These are phyloP conservation scores for Heliconius nattereri DNA, from an alignment of 1,140 invertebrate genomes.

Conservation along the genomic window DNA sequence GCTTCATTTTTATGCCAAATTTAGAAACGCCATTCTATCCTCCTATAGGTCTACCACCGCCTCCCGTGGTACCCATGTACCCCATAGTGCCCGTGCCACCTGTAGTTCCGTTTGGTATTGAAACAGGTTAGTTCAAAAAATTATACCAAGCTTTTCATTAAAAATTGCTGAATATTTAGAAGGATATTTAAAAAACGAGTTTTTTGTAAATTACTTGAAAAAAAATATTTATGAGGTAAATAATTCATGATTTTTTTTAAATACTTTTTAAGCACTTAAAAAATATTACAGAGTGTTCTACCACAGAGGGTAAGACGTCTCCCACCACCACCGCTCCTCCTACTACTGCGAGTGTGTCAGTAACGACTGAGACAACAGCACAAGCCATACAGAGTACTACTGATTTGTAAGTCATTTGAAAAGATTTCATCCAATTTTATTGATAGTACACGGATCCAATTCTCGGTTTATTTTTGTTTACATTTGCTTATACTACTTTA, in stretches of 20 bases:
- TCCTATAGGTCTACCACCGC: constrained; percentile 61
- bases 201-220: too few species aligned
- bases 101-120: constrained; percentile 42
- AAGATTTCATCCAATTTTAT: too few species aligned
- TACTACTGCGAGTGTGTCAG: neutral
- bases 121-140: constrained; percentile 41
- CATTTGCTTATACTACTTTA: too few species aligned
- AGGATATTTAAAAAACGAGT: too few species aligned
- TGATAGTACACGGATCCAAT: neutral
- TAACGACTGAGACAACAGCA: neutral
- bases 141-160: too few species aligned
- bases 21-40: constrained; percentile 69
- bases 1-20: constrained; percentile 70
- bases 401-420: neutral
- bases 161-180: too few species aligned
- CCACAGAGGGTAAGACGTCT: neutral
- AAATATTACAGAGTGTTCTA: neutral
- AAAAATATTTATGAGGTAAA: too few species aligned
- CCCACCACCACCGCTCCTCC: neutral
- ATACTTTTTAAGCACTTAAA: neutral
- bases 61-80: constrained; percentile 65
- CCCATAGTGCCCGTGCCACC: constrained; percentile 68
- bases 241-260: too few species aligned
- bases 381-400: neutral
- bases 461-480: too few species aligned